These are phyloP conservation scores for Stenichneumon culpator DNA, from an alignment of 2,888 invertebrate genomes.

Conservation along the genomic window DNA sequence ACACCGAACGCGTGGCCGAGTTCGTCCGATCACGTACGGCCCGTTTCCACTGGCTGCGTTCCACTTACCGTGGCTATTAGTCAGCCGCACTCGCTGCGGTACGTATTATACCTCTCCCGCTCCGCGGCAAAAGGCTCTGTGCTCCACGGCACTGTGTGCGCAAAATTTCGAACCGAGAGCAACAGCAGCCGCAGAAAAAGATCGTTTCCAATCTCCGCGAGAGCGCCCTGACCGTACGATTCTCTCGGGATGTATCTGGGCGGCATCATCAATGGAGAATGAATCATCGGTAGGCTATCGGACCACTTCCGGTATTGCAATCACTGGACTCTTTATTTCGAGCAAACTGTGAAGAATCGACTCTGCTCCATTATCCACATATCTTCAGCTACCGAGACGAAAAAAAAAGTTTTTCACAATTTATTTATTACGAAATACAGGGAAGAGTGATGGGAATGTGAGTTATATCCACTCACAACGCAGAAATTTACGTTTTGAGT, in stretches of 20 bases:
- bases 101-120: conserved; percentile 32
- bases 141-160: not conserved
- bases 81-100: conserved; percentile 50
- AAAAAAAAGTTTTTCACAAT: not conserved
- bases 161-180: conserved; percentile 27
- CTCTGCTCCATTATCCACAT: not conserved
- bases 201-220: conserved; percentile 35
- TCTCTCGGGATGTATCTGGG: not conserved
- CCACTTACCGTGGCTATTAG: conserved; percentile 65
- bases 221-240: conserved; percentile 6
- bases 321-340: not conserved
- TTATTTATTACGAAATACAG: not conserved
- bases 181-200: conserved; percentile 26
- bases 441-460: too few relatives aligned
- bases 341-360: not conserved
- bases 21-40: conserved; percentile 67
- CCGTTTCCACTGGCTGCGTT: conserved; percentile 66
- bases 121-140: conserved; percentile 26
- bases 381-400: not conserved
- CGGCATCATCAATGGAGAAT: not conserved
- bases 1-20: conserved; percentile 57
- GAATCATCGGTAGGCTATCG: not conserved
- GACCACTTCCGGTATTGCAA: conserved; percentile 6
- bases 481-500: too few relatives aligned
- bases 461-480: too few relatives aligned